A percentile compares a stretch with the other conserved stretches of the same genome.
These are phyloP conservation scores for Pterois miles DNA, from an alignment of 2,797 vertebrate species.

Conservation along the genomic window DNA sequence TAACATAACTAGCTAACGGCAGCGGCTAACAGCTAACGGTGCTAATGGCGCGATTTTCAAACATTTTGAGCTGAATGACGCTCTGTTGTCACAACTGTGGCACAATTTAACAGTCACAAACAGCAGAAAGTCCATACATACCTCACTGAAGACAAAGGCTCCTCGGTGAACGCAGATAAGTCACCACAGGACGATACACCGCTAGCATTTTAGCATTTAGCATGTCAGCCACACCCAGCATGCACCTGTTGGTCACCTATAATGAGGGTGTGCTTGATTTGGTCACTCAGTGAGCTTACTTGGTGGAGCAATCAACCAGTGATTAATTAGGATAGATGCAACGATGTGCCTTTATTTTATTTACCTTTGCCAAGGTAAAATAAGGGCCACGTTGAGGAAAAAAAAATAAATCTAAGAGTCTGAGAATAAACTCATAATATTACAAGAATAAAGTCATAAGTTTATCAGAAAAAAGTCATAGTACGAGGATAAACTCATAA, in stretches of 20 bases:
- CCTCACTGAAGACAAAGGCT: background rate
- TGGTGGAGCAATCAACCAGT: background rate
- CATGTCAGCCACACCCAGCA: background rate
- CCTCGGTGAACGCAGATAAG: background rate
- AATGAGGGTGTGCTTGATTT: background rate
- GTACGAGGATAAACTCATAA: too few relatives aligned
- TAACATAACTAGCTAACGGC: too few relatives aligned
- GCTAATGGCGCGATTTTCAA: too few relatives aligned
- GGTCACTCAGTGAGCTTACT: background rate
- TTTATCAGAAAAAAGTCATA: too few relatives aligned
- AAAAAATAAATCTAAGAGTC: too few relatives aligned
- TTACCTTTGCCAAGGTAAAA: background rate
- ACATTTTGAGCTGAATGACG: background rate
- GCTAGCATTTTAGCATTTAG: background rate
- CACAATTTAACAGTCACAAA: background rate
- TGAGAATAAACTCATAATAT: too few relatives aligned
- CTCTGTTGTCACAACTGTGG: background rate
- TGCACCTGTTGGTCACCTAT: background rate
- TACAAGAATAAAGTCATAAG: too few relatives aligned
- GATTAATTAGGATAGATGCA: background rate
- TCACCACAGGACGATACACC: background rate
- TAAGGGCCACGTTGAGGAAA: too few relatives aligned
- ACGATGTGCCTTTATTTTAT: background rate
- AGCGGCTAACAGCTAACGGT: too few relatives aligned
- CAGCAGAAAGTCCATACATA: background rate